A percentile compares a stretch with the other conserved stretches of the same genome.
These are phyloP conservation scores for Parnassius apollo DNA, from an alignment of 2,888 invertebrate species.

Conservation along the genomic window DNA sequence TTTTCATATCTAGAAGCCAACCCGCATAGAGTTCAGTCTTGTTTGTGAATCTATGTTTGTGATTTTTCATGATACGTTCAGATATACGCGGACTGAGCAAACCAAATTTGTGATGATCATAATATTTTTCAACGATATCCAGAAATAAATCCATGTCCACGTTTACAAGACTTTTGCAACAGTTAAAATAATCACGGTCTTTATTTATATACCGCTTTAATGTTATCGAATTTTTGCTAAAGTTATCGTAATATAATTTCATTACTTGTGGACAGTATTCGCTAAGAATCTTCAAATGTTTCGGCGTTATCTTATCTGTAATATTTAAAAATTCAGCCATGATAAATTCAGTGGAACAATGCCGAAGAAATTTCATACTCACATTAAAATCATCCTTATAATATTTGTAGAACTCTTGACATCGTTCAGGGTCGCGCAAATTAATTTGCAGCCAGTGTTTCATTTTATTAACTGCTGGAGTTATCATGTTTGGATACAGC, in stretches of 20 bases:
- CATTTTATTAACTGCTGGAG: slow-evolving; percentile 52
- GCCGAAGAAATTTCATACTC: slow-evolving; percentile 49
- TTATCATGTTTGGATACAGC: slow-evolving; percentile 55
- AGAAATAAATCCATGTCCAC: slow-evolving; percentile 44
- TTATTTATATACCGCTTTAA: slow-evolving; percentile 37
- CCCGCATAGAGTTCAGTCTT: slow-evolving; percentile 53
- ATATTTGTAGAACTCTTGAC: slow-evolving; percentile 52
- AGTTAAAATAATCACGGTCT: slow-evolving; percentile 40
- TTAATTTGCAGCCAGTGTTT: slow-evolving; percentile 49
- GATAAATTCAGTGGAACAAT: slow-evolving; percentile 48
- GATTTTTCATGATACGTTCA: slow-evolving; percentile 44
- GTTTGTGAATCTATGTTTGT: slow-evolving; percentile 43
- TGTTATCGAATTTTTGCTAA: slow-evolving; percentile 38
- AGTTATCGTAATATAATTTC: slow-evolving; percentile 46
- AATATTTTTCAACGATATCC: slow-evolving; percentile 51
- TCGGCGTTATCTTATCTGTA: slow-evolving; percentile 45
- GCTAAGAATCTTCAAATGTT: slow-evolving; percentile 48
- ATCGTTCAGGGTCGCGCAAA: slow-evolving; percentile 43
- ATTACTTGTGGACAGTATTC: slow-evolving; percentile 47
- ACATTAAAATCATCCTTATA: slow-evolving; percentile 44
- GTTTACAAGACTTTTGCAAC: slow-evolving; percentile 48
- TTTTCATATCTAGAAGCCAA: slow-evolving; percentile 45
- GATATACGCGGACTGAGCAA: slow-evolving; percentile 42
- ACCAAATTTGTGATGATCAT: slow-evolving; percentile 30
- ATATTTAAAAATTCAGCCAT: slow-evolving; percentile 39